A percentile compares a stretch with the other conserved stretches of the same genome.
Conservation (phyloP, 53 echinoderm and acorn worm species). For the Henricia sp. region DNA sequence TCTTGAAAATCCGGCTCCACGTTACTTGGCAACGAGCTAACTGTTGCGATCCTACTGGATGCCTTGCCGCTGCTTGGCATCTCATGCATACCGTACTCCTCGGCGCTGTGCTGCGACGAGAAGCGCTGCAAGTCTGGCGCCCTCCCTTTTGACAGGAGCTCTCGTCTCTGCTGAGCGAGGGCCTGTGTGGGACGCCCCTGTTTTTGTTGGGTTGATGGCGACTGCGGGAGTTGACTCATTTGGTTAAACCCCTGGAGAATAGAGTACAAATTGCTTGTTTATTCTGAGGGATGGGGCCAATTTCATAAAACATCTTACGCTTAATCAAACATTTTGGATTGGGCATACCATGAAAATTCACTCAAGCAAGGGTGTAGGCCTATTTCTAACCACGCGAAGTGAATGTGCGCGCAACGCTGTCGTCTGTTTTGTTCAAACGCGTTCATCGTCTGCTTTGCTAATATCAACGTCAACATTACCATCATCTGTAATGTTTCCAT, state of each 20-base stretch:
- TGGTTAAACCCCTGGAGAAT: not conserved
- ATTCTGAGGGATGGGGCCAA: too few species aligned
- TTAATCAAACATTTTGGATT: too few species aligned
- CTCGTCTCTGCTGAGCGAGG: constrained; percentile 64
- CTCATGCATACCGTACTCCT: constrained; percentile 37
- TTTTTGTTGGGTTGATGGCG: not conserved
- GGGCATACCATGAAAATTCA: too few species aligned
- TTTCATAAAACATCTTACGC: too few species aligned
- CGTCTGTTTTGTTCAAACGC: too few species aligned
- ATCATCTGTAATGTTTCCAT: too few species aligned
- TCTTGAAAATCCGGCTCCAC: not conserved
- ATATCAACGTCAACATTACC: too few species aligned
- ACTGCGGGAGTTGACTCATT: constrained; percentile 42
- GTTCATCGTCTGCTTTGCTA: too few species aligned
- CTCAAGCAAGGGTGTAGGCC: too few species aligned
- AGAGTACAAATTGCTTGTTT: not conserved
- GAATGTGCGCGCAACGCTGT: too few species aligned
- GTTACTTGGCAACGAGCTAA: not conserved
- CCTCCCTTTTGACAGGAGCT: constrained; percentile 61
- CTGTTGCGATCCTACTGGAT: not conserved
- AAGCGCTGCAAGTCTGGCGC: constrained; percentile 15
- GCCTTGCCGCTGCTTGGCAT: not conserved
- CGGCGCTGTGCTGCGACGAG: constrained; percentile 38
- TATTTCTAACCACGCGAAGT: too few species aligned
- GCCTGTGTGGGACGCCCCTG: constrained; percentile 6